These are phyloP conservation scores for Seriola rivoliana DNA, from an alignment of 2,113 vertebrate species.

Conservation along the genomic window DNA sequence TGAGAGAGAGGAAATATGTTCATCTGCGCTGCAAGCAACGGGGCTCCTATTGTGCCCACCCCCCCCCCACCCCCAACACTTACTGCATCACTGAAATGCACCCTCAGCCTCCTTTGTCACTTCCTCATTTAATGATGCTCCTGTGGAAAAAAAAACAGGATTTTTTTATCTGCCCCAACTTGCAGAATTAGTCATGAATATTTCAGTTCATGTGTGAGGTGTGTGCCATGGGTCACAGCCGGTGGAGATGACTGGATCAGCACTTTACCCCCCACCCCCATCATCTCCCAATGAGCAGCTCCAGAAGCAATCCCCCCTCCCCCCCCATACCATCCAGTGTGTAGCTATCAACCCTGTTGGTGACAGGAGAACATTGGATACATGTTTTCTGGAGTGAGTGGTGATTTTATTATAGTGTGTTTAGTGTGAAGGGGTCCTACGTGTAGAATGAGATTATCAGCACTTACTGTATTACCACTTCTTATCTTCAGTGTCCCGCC, in stretches of 20 bases:
- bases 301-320: background rate
- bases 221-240: background rate
- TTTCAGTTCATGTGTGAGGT: slow-evolving; percentile 43
- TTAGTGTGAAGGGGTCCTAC: background rate
- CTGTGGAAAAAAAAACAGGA: slow-evolving; percentile 24
- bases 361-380: slow-evolving; percentile 22
- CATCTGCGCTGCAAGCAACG: slow-evolving; percentile 8
- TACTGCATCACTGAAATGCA: slow-evolving; percentile 2
- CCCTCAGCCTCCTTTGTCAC: slow-evolving; percentile 53
- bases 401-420: slow-evolving; percentile 24
- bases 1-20: slow-evolving; percentile 34
- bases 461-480: slow-evolving; percentile 13
- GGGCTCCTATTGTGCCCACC: background rate
- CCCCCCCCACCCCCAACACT: background rate
- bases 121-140: slow-evolving; percentile 58
- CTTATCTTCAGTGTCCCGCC: slow-evolving; percentile 22
- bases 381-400: slow-evolving; percentile 4
- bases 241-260: slow-evolving; percentile 24
- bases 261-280: slow-evolving; percentile 34
- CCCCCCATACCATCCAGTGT: background rate
- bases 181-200: slow-evolving; percentile 44
- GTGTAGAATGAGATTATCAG: slow-evolving; percentile 20
- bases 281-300: background rate
- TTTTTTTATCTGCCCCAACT: slow-evolving; percentile 35
- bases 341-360: slow-evolving; percentile 32